Conservation (phyloP, 2,797 vertebrate genomes). For the Poeciliopsis infans region DNA sequence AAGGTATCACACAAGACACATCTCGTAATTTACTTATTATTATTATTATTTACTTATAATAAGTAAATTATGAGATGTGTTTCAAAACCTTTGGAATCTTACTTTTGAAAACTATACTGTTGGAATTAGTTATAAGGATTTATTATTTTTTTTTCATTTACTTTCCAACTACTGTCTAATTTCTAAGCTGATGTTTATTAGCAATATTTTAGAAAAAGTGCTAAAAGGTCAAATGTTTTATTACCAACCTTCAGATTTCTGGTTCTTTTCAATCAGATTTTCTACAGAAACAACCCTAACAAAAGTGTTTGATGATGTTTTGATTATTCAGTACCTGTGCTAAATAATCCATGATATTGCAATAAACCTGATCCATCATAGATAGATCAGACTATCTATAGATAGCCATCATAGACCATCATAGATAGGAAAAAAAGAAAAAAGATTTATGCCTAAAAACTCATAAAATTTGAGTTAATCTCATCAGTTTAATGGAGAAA, state of each 20-base stretch:
- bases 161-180: background rate
- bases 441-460: too few species aligned
- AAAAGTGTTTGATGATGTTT: background rate
- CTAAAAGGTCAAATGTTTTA: background rate
- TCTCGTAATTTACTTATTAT: background rate
- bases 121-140: background rate
- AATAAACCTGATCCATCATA: too few species aligned
- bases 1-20: background rate
- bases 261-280: background rate
- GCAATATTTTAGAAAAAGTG: too few species aligned
- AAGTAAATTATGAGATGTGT: background rate
- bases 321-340: background rate
- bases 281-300: background rate
- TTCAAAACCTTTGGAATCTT: background rate
- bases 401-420: too few species aligned
- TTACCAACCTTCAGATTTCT: background rate
- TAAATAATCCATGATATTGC: background rate
- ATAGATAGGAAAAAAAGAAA: too few species aligned
- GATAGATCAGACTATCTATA: too few species aligned
- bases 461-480: too few species aligned
- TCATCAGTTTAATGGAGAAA: too few species aligned
- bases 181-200: background rate
- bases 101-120: background rate
- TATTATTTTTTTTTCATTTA: too few species aligned
- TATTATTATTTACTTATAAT: too few species aligned